Evolutionary conservation across 2,888 invertebrate species (phyloP).

Genomic region (Chironomus tentans): DNA sequence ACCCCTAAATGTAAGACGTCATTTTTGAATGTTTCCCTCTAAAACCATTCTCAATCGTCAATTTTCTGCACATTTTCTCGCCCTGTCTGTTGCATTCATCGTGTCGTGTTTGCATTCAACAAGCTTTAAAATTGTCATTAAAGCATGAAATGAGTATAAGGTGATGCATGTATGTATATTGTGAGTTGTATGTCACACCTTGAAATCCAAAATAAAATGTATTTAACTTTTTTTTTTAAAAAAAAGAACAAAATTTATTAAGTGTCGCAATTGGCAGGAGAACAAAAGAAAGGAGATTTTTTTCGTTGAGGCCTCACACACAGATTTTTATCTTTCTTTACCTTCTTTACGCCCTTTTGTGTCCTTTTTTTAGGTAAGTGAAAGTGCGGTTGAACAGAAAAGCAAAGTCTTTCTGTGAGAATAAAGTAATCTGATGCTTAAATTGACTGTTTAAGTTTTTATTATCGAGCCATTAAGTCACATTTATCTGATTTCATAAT

Average conservation of each 20-base stretch:
- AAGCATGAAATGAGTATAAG: background rate
- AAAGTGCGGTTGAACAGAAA: slow-evolving; percentile 14
- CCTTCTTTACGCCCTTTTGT: background rate
- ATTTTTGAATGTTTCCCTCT: background rate
- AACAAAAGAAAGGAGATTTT: background rate
- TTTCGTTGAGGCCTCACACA: background rate
- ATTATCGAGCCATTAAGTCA: slow-evolving; percentile 22
- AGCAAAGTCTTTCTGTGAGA: background rate
- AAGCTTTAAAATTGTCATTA: slow-evolving; percentile 10
- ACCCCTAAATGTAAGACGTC: too few species aligned
- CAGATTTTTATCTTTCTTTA: background rate
- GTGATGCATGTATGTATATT: background rate
- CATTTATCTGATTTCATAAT: slow-evolving; percentile 8
- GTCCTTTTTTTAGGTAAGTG: background rate
- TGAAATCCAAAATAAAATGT: background rate
- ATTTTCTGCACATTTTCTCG: background rate
- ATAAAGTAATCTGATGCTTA: slow-evolving; percentile 14
- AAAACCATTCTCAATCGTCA: background rate
- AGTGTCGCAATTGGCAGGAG: slow-evolving; percentile 8
- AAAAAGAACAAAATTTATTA: background rate
- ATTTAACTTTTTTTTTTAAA: background rate
- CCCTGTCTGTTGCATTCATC: background rate
- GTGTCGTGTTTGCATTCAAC: background rate
- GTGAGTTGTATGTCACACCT: background rate
- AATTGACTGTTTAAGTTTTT: slow-evolving; percentile 24